phyloP scores from a whole-genome alignment of 1,140 invertebrate genomes.

The Acyrthosiphon pisum region DNA sequence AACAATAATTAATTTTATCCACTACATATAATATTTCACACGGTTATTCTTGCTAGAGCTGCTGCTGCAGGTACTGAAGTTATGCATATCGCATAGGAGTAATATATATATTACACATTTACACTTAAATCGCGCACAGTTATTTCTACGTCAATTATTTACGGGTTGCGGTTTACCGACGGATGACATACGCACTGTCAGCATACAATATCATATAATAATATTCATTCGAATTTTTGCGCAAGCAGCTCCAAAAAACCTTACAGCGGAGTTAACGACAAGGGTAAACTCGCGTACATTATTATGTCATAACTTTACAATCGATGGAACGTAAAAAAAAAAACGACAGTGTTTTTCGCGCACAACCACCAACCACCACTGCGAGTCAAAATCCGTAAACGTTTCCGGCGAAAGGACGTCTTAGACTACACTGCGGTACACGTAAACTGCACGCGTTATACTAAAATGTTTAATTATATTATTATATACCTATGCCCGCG shows the following conservation, averaged over 20 bases:
- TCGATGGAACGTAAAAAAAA: not conserved
- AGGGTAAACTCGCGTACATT: no score
- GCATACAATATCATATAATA: no score
- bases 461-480: not conserved
- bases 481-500: not conserved
- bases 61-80: not conserved
- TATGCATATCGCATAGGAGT: not conserved
- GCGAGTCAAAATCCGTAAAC: not conserved
- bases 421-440: not conserved
- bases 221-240: not conserved
- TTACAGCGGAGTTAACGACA: not conserved
- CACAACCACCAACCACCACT: not conserved
- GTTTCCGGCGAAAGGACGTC: not conserved
- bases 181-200: not conserved
- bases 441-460: not conserved
- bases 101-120: not conserved
- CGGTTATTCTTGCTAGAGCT: not conserved
- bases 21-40: not conserved
- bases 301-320: not conserved
- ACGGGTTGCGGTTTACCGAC: not conserved
- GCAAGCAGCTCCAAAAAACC: not conserved
- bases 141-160: not conserved
- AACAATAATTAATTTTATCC: not conserved
- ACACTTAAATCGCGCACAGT: not conserved
- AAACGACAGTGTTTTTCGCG: not conserved